Evolutionary conservation across 2,113 vertebrate genomes (phyloP).

Genomic region (Numida meleagris): DNA sequence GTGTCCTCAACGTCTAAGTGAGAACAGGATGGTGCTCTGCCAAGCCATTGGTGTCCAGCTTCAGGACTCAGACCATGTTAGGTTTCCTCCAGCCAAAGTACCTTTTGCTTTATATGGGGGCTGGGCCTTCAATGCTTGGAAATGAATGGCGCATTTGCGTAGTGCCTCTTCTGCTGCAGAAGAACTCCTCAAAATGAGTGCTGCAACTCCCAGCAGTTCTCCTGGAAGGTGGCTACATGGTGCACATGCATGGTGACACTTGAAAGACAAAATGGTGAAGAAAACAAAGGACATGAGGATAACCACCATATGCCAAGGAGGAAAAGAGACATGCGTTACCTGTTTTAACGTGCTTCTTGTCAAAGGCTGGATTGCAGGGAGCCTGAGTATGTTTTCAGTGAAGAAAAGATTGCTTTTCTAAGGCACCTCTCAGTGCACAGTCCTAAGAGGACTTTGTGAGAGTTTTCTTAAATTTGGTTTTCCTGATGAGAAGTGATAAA

Average conservation of each 20-base stretch:
- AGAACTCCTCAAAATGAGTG: background rate
- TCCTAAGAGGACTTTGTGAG: background rate
- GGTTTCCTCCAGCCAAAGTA: background rate
- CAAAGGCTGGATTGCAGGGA: background rate
- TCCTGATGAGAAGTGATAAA: background rate
- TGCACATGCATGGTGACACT: background rate
- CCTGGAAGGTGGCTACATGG: background rate
- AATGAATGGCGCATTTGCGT: background rate
- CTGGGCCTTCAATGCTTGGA: background rate
- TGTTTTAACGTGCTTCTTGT: background rate
- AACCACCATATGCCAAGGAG: accelerated
- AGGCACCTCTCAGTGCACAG: background rate
- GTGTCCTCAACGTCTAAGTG: background rate
- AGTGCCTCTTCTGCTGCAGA: background rate
- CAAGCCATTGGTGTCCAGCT: background rate
- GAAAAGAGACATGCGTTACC: background rate
- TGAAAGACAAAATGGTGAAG: background rate
- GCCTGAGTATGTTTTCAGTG: background rate
- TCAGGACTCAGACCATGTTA: background rate
- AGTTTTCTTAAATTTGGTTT: background rate
- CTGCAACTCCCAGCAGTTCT: background rate
- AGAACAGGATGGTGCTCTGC: background rate
- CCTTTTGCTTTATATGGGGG: background rate
- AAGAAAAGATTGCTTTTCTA: background rate
- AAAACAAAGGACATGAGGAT: background rate